Percentiles rank a stretch among this genome's conserved stretches.
phyloP scores from a whole-genome alignment of 1,140 invertebrate genomes.

The Asbolus verrucosus region DNA sequence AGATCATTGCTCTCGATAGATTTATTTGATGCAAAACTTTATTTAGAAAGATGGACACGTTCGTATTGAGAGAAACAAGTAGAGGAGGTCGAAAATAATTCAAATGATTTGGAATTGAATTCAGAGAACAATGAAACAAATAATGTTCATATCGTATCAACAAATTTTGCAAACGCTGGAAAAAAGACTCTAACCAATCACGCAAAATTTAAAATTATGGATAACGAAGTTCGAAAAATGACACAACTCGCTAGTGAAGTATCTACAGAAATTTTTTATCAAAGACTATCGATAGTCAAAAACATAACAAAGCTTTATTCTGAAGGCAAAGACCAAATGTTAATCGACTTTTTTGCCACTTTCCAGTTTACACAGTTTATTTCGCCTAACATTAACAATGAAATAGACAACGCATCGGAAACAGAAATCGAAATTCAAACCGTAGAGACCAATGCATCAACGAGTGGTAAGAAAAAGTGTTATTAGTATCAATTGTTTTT shows the following conservation, averaged over 20 bases:
- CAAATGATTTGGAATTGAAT: neutral
- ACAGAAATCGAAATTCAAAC: no score
- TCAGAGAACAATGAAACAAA: neutral
- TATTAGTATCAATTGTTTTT: no score
- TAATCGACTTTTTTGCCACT: neutral
- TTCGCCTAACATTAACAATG: no score
- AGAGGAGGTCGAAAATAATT: neutral
- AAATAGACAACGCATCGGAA: no score
- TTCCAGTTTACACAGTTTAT: no score
- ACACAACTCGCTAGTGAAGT: neutral
- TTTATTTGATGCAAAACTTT: neutral
- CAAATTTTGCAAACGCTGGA: neutral
- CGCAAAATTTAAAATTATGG: conserved; percentile 26
- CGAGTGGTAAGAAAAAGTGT: no score
- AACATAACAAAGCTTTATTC: neutral
- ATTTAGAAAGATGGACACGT: neutral
- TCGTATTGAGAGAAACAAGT: neutral
- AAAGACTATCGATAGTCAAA: neutral
- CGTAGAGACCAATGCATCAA: no score
- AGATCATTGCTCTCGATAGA: neutral
- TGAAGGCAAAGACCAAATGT: neutral
- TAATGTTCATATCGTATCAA: conserved; percentile 2
- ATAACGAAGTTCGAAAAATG: neutral
- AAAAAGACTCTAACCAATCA: no score
- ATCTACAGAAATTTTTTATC: conserved; percentile 3